phyloP scores from a whole-genome alignment of 2,888 invertebrate genomes.

The Himalopsyche japonica region DNA sequence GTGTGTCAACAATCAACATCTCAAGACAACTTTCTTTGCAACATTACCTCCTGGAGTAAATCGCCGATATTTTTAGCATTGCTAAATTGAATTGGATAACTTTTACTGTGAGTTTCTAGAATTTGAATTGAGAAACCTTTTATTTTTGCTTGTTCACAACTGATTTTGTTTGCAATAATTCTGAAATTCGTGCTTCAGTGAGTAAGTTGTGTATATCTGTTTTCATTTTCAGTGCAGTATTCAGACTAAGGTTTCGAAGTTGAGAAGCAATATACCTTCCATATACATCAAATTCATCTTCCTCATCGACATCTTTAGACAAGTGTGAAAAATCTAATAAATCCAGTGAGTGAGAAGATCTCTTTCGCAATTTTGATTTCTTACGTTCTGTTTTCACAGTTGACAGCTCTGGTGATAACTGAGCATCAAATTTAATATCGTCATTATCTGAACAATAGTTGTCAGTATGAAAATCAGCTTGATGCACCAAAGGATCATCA shows the following conservation, averaged over 20 bases:
- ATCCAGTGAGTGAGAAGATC: background rate
- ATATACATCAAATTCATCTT: conserved; percentile 58
- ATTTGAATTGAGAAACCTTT: no score
- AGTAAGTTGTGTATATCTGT: conserved; percentile 53
- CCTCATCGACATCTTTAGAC: conserved; percentile 33
- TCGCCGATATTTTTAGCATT: no score
- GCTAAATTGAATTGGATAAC: no score
- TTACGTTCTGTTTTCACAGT: background rate
- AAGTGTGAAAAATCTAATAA: background rate
- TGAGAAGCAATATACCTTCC: conserved; percentile 56
- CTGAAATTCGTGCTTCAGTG: conserved; percentile 52
- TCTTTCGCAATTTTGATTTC: background rate
- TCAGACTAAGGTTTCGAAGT: conserved; percentile 51
- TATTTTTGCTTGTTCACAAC: no score
- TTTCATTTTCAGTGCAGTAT: conserved; percentile 51
- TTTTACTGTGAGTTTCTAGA: no score
- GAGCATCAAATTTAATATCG: background rate
- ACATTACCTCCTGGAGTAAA: no score
- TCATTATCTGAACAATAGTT: background rate
- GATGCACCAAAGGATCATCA: background rate
- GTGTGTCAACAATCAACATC: no score
- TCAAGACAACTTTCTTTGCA: no score
- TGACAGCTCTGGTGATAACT: background rate
- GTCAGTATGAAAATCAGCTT: background rate
- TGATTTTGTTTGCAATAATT: conserved; percentile 37